Evolutionary conservation across 2,113 vertebrate species (phyloP), one percentile per base, ranked within the genome.

Genomic region (Phrynosoma platyrhinos): DNA sequence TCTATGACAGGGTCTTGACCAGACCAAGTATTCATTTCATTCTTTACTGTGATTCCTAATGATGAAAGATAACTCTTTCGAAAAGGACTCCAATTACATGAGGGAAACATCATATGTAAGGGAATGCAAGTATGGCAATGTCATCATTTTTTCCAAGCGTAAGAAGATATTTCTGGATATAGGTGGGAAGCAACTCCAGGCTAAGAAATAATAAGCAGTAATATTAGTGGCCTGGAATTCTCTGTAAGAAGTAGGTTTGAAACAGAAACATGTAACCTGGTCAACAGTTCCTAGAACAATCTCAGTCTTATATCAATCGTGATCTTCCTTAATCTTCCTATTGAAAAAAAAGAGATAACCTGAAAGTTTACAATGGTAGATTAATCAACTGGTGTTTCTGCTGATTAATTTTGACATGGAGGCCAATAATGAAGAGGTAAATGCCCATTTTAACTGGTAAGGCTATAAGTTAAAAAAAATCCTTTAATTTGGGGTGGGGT

Each of bases 151-250:
- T 52, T 20, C 77, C 27, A 79, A 36, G 13, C 25, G 52, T 47
- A 36, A 68, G 21, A 2, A 1, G 0, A 68, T 3, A 88, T 5
- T 0, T 0, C 4, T 64, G 18, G 16, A 25, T 77, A 86, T 81
- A 42, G 64, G 36, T 82, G 62, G 64, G 40, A 82, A 82, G 36
- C 3, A 12, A 69, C 81, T 69, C 81, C 64, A 82, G 81, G 81
- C 81, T 82, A 82, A 47, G 81, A 82, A 82, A 82, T 82, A 82
- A 82, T 82, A 82, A 68, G 64, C 64, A 18, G 23, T 30, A 69
- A 30, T 42, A 47, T 68, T 40, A 82, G 25, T 18, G 25, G 23
- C 14, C 64, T 30, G 25, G 2, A 42, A 82, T 69, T 13, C 25
- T 68, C 47, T 69, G 64, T 47, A 82, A 18, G 64, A 30, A 42